These are phyloP conservation scores for Cygnus atratus DNA, from an alignment of 2,113 vertebrate genomes.

Conservation along the genomic window DNA sequence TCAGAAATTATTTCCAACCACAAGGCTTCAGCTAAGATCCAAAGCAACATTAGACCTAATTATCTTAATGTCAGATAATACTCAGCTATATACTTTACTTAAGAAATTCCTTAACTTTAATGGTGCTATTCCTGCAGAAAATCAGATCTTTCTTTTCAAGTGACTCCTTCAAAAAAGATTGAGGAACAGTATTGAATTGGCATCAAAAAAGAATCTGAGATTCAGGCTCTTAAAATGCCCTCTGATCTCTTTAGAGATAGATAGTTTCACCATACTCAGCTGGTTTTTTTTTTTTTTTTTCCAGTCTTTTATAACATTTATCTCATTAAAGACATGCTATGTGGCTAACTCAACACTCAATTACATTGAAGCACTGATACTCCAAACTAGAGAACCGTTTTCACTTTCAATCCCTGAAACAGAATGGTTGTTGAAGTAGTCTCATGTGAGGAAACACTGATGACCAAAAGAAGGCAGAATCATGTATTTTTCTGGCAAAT, in stretches of 20 bases:
- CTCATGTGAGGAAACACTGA: constrained; percentile 38
- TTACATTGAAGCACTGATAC: constrained; percentile 25
- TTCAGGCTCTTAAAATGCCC: constrained; percentile 3
- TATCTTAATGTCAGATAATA: constrained; percentile 60
- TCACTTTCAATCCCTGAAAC: constrained; percentile 48
- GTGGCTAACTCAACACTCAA: neutral
- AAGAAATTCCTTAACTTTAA: constrained; percentile 28
- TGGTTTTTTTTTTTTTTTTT: neutral
- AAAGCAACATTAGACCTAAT: constrained; percentile 60
- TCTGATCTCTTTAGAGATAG: constrained; percentile 17
- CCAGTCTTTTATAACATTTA: constrained; percentile 24
- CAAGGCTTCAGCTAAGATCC: constrained; percentile 51
- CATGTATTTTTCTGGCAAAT: constrained; percentile 37
- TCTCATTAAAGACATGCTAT: constrained; percentile 15
- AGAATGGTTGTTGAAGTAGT: constrained; percentile 42
- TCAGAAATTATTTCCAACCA: constrained; percentile 39
- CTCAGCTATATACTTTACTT: constrained; percentile 50
- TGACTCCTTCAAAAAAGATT: constrained; percentile 17
- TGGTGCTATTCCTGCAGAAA: constrained; percentile 24
- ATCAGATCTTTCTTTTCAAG: constrained; percentile 37
- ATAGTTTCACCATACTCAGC: neutral
- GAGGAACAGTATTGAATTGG: constrained; percentile 17
- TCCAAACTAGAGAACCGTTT: constrained; percentile 41
- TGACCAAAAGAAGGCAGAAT: constrained; percentile 56
- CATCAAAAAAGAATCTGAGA: neutral